These are phyloP conservation scores for Cynocephalus volans DNA, from an alignment of 2,113 vertebrate species.

Conservation along the genomic window DNA sequence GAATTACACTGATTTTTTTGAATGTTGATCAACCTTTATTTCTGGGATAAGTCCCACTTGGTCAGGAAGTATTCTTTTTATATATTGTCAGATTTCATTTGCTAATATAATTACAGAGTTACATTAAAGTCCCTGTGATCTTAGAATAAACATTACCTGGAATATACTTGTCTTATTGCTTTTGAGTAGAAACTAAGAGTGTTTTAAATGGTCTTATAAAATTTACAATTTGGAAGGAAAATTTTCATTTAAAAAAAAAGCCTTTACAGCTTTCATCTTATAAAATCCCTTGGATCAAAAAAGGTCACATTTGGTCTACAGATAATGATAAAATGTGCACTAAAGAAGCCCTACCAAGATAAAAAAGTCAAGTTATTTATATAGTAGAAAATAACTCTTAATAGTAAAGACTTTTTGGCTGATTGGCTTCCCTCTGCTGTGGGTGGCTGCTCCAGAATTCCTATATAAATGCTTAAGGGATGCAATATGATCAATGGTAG, in stretches of 20 bases:
- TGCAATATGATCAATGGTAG: not conserved
- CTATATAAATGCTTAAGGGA: not conserved
- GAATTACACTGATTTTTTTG: not conserved
- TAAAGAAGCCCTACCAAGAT: not conserved
- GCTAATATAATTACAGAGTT: not conserved
- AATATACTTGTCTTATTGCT: not conserved
- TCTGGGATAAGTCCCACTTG: not conserved
- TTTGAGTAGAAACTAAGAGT: conserved; percentile 56
- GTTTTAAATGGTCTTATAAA: conserved; percentile 38
- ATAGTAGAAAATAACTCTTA: not conserved
- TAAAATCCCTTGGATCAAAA: conserved; percentile 28
- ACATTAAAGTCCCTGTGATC: not conserved
- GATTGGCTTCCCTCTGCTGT: not conserved
- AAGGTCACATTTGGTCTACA: not conserved
- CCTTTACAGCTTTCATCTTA: not conserved
- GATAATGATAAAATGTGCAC: not conserved
- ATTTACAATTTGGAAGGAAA: not conserved
- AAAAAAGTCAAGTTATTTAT: not conserved
- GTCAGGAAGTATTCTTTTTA: not conserved
- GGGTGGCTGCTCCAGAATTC: not conserved
- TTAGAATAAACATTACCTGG: conserved; percentile 30
- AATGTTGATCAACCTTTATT: conserved; percentile 9
- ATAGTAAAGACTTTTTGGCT: not conserved
- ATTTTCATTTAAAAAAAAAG: not conserved
- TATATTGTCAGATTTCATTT: conserved; percentile 24